Base-by-base conservation (phyloP, 1,140 invertebrate genomes). In the Hylaeus volcanicus region DNA sequence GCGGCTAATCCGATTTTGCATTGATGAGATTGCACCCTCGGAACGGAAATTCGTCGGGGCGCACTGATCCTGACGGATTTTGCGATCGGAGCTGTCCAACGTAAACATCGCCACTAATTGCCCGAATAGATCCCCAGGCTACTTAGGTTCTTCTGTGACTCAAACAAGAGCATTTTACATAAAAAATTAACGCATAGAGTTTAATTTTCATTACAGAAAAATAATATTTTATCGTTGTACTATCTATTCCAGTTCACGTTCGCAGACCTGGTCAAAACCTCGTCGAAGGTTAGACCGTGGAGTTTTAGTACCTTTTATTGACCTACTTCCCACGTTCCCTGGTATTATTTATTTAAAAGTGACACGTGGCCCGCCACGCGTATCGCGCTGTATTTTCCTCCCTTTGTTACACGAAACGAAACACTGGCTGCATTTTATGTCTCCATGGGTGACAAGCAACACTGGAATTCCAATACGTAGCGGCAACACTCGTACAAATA, bases 21-120 rank as follows among this genome's bases (percentile, higher is more conserved):
- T 70, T n/a, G 79, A 74, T 56, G 66, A 61, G 79, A 81, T 81
- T 77, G 74, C 79, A 64, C 71, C 66, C 74, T 70, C 65, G 51
- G 51, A 0, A 58, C 79, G 79, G 79, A 81, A 64, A 77, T 81
- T 81, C 74, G 74, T 70, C 41, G 41, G 66, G 65, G 39, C 45
- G 39, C 45, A 58, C 51, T 43, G 14, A 77, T 70, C 63, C 74
- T 39, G 48, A 26, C 58, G 74, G 45, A 45, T 55, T 51, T 51
- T 51, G 5, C 64, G 55, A 68, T 66, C 64, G 12, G 43, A 3
- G 45, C 78, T 12, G 75, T 75, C 43, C 61, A 43, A 0, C 79
- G 73, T 80, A 80, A 80, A 69, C 73, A 75, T 68, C 53, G 55
- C 12, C 48, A 9, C 48, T 4, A n/a, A 39, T 4, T 56, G 55